Evolutionary conservation across 2,888 invertebrate genomes (phyloP), one percentile per base, ranked within the genome.

Genomic region (Brachylomia viminalis): DNA sequence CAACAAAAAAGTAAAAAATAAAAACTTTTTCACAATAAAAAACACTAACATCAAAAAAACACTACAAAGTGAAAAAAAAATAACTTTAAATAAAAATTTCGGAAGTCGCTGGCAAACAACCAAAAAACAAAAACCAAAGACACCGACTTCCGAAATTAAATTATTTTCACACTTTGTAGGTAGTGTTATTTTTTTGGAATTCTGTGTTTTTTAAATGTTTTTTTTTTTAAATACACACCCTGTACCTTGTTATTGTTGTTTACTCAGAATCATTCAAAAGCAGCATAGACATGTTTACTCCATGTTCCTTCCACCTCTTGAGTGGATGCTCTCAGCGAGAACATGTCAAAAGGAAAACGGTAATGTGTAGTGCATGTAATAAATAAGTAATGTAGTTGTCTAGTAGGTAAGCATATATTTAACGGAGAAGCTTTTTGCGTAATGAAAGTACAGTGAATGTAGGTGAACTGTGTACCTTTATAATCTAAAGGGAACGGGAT

Each of bases 341-440:
- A 79, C 62, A 83, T 83, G 83, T 68, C 71, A 71, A 71, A 83
- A 64, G 42, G 67, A 49, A 67, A 49, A 70, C 62, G 11, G 67
- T 56, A 45, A 47, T 61, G 27, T 70, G 20, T 69, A 83, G n/a
- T 78, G 68, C 68, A 72, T 30, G 45, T 42, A 56, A 56, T 75
- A 62, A 71, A 77, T 80, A 77, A 61, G 33, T 77, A 77, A 70
- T 61, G 33, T 70, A 70, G 52, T 70, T 70, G 42, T 70, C 42
- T 79, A 70, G 33, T 73, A 56, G 20, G 79, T 62, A 56, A 71
- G 30, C 47, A 56, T 62, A 76, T 71, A 58, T 64, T 30, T 6
- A 7, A 30, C 15, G 10, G 20, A 54, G 38, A 82, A 71, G 77
- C 77, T 82, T 64, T 80, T 33, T 33, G 2, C 62, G 58, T 80